Percentiles rank a stretch among this genome's conserved stretches.
Evolutionary conservation across 2,888 invertebrate genomes (phyloP).

Genomic region (Lomographa bimaculata): DNA sequence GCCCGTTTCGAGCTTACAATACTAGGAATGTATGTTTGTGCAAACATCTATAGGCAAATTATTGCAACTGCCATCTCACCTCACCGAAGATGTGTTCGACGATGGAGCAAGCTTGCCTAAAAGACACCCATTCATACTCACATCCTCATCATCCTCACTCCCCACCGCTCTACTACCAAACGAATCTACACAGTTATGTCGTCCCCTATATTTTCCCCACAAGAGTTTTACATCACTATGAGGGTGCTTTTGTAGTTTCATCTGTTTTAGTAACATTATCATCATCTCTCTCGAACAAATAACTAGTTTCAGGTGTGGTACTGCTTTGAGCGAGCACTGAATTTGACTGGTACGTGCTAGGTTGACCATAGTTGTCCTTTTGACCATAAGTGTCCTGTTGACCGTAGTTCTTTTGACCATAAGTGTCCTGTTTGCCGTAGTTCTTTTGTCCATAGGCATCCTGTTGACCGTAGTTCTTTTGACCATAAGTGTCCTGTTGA

Average conservation of each 20-base stretch:
- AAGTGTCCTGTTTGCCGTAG: constrained; percentile 15
- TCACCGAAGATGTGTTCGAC: too few relatives aligned
- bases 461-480: constrained; percentile 12
- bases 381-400: constrained; percentile 28
- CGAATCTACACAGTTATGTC: too few relatives aligned
- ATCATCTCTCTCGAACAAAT: constrained; percentile 80
- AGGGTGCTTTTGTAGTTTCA: constrained; percentile 64
- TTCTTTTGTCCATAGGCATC: constrained; percentile 26
- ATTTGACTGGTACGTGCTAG: constrained; percentile 22
- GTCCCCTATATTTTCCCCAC: too few relatives aligned
- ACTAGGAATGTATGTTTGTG: too few relatives aligned
- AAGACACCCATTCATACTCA: too few relatives aligned
- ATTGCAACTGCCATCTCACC: too few relatives aligned
- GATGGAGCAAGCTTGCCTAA: too few relatives aligned
- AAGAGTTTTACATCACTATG: too few relatives aligned
- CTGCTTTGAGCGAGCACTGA: constrained; percentile 44
- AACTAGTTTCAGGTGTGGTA: constrained; percentile 78
- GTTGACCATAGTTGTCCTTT: constrained; percentile 33
- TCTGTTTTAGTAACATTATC: constrained; percentile 64
- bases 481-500: constrained; percentile 22
- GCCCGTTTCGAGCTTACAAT: too few relatives aligned
- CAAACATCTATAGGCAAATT: too few relatives aligned
- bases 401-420: constrained; percentile 23
- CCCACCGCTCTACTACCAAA: too few relatives aligned
- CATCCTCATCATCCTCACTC: too few relatives aligned